Conservation (phyloP, 2,888 invertebrate species). For the Noctua fimbriata region DNA sequence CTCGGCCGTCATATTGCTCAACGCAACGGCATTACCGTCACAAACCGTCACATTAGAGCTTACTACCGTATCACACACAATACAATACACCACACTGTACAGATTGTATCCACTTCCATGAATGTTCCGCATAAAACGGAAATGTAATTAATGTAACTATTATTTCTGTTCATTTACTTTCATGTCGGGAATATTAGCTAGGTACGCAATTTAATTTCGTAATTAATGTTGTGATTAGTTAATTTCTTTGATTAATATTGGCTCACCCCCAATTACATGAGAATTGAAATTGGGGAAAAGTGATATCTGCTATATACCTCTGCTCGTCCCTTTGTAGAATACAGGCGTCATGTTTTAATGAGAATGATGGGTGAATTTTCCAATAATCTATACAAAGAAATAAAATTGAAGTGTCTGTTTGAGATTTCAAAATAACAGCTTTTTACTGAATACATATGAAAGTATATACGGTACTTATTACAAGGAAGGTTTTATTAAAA, state of each 20-base stretch:
- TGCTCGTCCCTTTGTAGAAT: background rate
- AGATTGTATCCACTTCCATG: slow-evolving; percentile 45
- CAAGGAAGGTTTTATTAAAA: too few species aligned
- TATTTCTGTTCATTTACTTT: slow-evolving; percentile 51
- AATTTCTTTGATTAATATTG: slow-evolving; percentile 1
- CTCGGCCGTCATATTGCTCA: background rate
- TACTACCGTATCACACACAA: slow-evolving; percentile 56
- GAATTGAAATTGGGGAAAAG: background rate
- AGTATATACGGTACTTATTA: too few species aligned
- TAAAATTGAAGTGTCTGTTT: too few species aligned
- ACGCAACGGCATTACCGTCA: background rate
- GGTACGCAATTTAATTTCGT: slow-evolving; percentile 31
- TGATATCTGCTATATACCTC: background rate
- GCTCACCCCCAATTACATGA: background rate
- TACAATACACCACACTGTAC: slow-evolving; percentile 29
- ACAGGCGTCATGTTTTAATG: background rate
- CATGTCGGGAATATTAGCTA: slow-evolving; percentile 40
- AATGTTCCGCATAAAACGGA: slow-evolving; percentile 57
- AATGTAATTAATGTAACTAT: slow-evolving; percentile 34
- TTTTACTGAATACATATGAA: too few species aligned
- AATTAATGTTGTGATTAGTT: slow-evolving; percentile 26
- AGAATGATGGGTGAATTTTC: too few species aligned
- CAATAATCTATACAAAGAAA: too few species aligned
- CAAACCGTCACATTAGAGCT: slow-evolving; percentile 33
- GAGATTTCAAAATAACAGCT: too few species aligned